These are phyloP conservation scores for Anarsia innoxiella DNA, from an alignment of 2,888 invertebrate genomes.

Conservation along the genomic window DNA sequence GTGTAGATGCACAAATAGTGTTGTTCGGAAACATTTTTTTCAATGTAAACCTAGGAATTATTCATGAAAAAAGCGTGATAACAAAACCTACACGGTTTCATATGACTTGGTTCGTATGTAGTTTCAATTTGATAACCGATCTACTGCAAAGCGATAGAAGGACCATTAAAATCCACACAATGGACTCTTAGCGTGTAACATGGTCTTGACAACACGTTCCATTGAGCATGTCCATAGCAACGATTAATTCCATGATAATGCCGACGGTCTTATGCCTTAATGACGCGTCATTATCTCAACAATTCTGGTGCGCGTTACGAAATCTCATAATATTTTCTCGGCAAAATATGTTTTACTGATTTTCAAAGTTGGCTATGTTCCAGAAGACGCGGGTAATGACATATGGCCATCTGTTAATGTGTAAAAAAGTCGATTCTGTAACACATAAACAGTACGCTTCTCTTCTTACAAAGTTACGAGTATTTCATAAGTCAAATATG, in stretches of 20 bases:
- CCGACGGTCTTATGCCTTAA: conserved; percentile 21
- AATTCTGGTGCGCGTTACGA: conserved; percentile 1
- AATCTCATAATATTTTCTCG: conserved; percentile 2
- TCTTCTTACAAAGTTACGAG: too few relatives aligned
- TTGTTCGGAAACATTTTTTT: too few relatives aligned
- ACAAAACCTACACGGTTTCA: background rate
- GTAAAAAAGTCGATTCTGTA: too few relatives aligned
- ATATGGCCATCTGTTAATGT: conserved; percentile 1
- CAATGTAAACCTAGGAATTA: background rate
- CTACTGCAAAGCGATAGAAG: conserved; percentile 25
- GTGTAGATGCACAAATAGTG: too few relatives aligned
- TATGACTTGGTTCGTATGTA: background rate
- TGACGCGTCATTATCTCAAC: conserved; percentile 24
- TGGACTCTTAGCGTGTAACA: conserved; percentile 32
- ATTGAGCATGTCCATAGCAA: conserved; percentile 25
- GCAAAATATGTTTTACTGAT: conserved; percentile 1
- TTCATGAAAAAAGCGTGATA: too few relatives aligned
- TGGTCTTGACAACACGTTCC: conserved; percentile 20
- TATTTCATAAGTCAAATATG: too few relatives aligned
- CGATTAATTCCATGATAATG: conserved; percentile 30
- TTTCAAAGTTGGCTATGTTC: conserved; percentile 1
- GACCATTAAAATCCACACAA: conserved; percentile 32
- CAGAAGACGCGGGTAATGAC: conserved; percentile 1
- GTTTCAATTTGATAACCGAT: conserved; percentile 32
- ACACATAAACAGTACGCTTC: too few relatives aligned